Conservation (phyloP, 1,140 invertebrate genomes). For the Lasioglossum baleicum region DNA sequence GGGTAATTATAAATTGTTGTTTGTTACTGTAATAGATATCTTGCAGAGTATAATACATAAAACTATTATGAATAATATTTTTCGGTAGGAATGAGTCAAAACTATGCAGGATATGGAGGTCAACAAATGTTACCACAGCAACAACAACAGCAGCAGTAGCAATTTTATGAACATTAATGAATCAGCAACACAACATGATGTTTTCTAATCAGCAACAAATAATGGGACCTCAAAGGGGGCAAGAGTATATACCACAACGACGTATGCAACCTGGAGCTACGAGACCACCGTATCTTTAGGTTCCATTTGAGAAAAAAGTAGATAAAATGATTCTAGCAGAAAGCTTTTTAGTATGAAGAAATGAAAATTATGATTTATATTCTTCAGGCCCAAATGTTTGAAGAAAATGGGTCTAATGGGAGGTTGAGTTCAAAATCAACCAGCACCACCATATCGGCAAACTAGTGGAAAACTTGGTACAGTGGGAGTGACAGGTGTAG, state of each 20-base stretch:
- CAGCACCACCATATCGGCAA: slow-evolving; percentile 83
- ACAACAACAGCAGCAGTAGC: slow-evolving; percentile 78
- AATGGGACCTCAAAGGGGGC: too few relatives aligned
- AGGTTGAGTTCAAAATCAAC: slow-evolving; percentile 79
- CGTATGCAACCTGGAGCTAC: slow-evolving; percentile 75
- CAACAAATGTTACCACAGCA: slow-evolving; percentile 83
- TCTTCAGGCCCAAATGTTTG: slow-evolving; percentile 86
- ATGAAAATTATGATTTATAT: too few relatives aligned
- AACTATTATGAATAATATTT: slow-evolving; percentile 2
- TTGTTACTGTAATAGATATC: too few relatives aligned
- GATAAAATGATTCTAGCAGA: too few relatives aligned
- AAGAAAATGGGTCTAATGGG: slow-evolving; percentile 83
- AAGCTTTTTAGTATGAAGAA: slow-evolving; percentile 26
- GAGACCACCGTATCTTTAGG: slow-evolving; percentile 79
- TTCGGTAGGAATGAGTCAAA: slow-evolving; percentile 79
- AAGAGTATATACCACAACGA: slow-evolving; percentile 79
- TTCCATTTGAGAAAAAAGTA: slow-evolving; percentile 46
- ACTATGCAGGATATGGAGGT: slow-evolving; percentile 82
- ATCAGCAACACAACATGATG: slow-evolving; percentile 77
- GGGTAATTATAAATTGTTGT: too few relatives aligned
- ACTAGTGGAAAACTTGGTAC: slow-evolving; percentile 74
- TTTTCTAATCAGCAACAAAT: slow-evolving; percentile 77
- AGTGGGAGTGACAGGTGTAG: slow-evolving; percentile 75
- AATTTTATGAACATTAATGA: slow-evolving; percentile 74
- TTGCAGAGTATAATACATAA: too few relatives aligned